phyloP scores from a whole-genome alignment of 1,140 invertebrate genomes.

The Platyscapa corneri region DNA sequence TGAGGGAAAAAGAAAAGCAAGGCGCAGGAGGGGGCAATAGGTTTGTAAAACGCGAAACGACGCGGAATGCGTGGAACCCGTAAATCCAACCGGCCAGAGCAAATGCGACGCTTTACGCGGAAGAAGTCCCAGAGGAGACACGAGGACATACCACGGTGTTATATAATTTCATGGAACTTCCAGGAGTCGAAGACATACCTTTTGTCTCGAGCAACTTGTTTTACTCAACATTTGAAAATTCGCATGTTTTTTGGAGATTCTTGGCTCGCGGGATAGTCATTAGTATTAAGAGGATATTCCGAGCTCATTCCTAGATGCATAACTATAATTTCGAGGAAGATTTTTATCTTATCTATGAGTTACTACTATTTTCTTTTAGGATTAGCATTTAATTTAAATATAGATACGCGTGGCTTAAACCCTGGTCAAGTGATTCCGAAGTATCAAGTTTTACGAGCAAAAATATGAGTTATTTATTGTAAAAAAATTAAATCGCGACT shows the following conservation, averaged over 20 bases:
- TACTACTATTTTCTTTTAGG: background rate
- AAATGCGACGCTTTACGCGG: slow-evolving; percentile 14
- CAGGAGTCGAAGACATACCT: background rate
- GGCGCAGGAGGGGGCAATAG: background rate
- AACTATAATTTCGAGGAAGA: background rate
- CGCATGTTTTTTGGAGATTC: background rate
- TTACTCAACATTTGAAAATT: background rate
- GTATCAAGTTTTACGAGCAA: background rate
- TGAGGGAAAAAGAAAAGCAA: background rate
- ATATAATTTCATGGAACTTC: slow-evolving; percentile 15
- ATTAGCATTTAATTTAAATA: background rate
- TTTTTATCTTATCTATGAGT: background rate
- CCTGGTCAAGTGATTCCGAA: background rate
- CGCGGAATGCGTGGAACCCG: slow-evolving; percentile 29
- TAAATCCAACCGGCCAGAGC: slow-evolving; percentile 17
- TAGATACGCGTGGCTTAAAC: background rate
- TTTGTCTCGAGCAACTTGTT: background rate
- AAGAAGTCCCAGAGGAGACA: slow-evolving; percentile 10
- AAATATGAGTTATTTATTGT: too few species aligned
- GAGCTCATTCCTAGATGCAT: background rate
- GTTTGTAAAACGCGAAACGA: slow-evolving; percentile 7
- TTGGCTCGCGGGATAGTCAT: background rate
- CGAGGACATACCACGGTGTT: background rate
- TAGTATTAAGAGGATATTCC: background rate
- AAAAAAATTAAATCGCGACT: background rate